Percentiles rank a stretch among this genome's conserved stretches.
These are phyloP conservation scores for Chionis minor DNA, from an alignment of 2,113 vertebrate genomes.

Conservation along the genomic window DNA sequence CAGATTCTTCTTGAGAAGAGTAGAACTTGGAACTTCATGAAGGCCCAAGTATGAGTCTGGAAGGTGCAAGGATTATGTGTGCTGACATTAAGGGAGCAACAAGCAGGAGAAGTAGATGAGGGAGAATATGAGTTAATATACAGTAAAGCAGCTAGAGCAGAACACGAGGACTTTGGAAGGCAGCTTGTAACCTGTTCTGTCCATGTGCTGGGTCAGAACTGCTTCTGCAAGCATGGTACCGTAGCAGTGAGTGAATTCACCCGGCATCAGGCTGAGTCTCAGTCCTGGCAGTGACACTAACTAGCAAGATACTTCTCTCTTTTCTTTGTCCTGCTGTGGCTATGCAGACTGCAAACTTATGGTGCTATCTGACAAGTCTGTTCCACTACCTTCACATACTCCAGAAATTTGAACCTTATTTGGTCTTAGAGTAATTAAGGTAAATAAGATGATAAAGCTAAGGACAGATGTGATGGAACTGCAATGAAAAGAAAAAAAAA, in stretches of 20 bases:
- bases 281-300: not conserved
- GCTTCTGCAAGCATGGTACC: not conserved
- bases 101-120: not conserved
- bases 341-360: not conserved
- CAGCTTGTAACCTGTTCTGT: not conserved
- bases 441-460: not conserved
- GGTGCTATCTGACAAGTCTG: not conserved
- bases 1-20: not conserved
- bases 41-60: not conserved
- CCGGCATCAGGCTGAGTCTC: not conserved
- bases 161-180: not conserved
- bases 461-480: not conserved
- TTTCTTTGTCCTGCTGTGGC: not conserved
- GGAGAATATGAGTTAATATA: not conserved
- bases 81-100: not conserved
- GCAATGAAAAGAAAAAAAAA: not conserved
- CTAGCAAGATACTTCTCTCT: not conserved
- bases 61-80: not conserved
- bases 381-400: not conserved
- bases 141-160: not conserved
- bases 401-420: not conserved
- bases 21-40: not conserved
- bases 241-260: not conserved
- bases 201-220: not conserved
- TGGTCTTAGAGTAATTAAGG: not conserved